These are phyloP conservation scores for Leucophora obtusa DNA, from an alignment of 2,888 invertebrate species.

Conservation along the genomic window DNA sequence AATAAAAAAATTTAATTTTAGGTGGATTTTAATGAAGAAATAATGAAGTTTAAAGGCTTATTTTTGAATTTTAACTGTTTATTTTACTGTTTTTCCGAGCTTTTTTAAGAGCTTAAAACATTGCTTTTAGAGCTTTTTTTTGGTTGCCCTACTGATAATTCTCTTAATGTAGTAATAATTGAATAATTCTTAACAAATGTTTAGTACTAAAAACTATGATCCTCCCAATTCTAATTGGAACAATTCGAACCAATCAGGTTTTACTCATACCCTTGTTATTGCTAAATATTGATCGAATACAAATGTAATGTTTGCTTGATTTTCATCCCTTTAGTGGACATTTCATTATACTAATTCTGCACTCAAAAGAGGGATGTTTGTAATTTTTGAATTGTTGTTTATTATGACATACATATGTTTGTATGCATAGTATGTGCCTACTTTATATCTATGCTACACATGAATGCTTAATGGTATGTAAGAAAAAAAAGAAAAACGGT, in stretches of 20 bases:
- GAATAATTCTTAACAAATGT: background rate
- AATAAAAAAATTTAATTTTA: no score
- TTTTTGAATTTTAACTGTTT: no score
- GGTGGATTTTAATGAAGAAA: no score
- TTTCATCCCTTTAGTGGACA: conserved; percentile 2
- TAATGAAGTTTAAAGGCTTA: no score
- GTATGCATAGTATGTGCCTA: background rate
- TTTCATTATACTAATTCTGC: background rate
- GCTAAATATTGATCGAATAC: background rate
- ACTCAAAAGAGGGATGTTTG: background rate
- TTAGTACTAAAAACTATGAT: background rate
- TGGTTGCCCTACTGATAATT: no score
- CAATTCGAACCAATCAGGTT: background rate
- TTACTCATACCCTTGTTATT: background rate
- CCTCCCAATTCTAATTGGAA: conserved; percentile 1
- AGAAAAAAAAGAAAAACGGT: background rate
- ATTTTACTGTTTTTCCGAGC: no score
- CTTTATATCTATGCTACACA: background rate
- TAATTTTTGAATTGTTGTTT: background rate
- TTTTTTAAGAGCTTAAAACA: no score
- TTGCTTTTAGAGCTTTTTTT: no score
- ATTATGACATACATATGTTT: background rate
- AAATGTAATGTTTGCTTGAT: background rate
- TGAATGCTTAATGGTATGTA: background rate
- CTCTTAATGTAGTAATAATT: no score